These are phyloP conservation scores for Strigamia transsilvanica DNA, from an alignment of 2,888 invertebrate genomes.

Conservation along the genomic window DNA sequence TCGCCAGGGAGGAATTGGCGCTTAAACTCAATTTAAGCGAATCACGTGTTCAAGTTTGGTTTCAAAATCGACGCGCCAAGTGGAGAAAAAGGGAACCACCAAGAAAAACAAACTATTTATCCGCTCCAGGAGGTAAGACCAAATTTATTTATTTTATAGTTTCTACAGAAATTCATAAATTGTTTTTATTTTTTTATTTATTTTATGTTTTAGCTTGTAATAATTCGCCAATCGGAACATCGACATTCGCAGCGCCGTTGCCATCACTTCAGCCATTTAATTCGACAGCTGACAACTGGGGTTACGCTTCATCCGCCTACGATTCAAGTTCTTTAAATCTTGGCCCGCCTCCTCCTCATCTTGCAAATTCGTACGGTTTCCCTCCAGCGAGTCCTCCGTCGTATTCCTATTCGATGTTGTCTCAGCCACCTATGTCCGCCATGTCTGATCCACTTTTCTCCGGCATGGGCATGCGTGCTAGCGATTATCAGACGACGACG, in stretches of 20 bases:
- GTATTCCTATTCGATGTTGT: constrained; percentile 55
- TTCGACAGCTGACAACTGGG: constrained; percentile 54
- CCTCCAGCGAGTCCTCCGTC: constrained; percentile 47
- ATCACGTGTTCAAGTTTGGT: constrained; percentile 76
- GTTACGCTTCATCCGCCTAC: constrained; percentile 54
- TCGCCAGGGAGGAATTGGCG: constrained; percentile 92
- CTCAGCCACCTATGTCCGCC: constrained; percentile 52
- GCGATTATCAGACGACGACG: constrained; percentile 9
- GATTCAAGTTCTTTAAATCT: constrained; percentile 51
- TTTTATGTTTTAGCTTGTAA: constrained; percentile 50
- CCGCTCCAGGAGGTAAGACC: constrained; percentile 1
- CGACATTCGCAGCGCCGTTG: constrained; percentile 53
- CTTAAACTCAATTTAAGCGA: constrained; percentile 89
- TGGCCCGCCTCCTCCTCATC: constrained; percentile 2
- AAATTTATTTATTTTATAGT: too few species aligned
- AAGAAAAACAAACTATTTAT: constrained; percentile 72
- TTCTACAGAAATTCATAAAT: too few species aligned
- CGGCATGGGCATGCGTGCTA: constrained; percentile 52
- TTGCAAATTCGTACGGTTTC: constrained; percentile 44
- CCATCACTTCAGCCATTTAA: constrained; percentile 55
- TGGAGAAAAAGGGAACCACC: constrained; percentile 95
- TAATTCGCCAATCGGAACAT: constrained; percentile 51
- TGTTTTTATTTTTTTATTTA: background rate
- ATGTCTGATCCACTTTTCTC: constrained; percentile 55
- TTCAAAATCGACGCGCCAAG: constrained; percentile 90